Conservation (phyloP, 1,140 invertebrate species). For the Lepidurus arcticus region DNA sequence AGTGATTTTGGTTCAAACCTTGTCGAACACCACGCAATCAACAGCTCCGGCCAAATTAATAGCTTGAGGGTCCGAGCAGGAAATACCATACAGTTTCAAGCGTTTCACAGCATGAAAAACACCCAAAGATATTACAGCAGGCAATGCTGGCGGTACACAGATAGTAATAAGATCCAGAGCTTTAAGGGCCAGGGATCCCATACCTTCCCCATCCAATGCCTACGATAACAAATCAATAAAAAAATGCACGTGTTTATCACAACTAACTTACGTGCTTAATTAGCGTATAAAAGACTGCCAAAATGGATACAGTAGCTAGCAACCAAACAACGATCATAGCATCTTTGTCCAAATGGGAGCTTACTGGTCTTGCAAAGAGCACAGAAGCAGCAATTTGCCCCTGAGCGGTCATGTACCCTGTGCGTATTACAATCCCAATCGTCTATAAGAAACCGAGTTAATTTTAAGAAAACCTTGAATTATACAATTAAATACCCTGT, state of each 20-base stretch:
- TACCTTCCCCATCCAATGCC: background rate
- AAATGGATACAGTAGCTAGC: background rate
- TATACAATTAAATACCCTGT: background rate
- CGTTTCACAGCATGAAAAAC: background rate
- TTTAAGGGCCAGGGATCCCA: background rate
- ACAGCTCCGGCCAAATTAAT: background rate
- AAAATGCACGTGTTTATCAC: background rate
- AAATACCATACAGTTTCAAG: background rate
- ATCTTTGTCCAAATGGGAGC: constrained; percentile 6
- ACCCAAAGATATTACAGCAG: constrained; percentile 6
- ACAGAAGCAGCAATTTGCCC: background rate
- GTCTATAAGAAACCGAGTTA: background rate
- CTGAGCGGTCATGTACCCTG: background rate
- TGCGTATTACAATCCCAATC: background rate
- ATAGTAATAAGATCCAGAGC: background rate
- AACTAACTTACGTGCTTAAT: background rate
- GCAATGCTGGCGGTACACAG: constrained; percentile 4
- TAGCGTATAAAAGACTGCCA: background rate
- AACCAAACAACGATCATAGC: background rate
- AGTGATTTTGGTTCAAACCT: background rate
- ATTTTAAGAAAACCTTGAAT: background rate
- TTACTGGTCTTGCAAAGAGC: background rate
- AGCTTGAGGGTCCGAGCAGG: background rate
- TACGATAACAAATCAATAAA: background rate
- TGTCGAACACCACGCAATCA: background rate